phyloP scores from a whole-genome alignment of 2,888 invertebrate species.

The Trachelus iudaicus region DNA sequence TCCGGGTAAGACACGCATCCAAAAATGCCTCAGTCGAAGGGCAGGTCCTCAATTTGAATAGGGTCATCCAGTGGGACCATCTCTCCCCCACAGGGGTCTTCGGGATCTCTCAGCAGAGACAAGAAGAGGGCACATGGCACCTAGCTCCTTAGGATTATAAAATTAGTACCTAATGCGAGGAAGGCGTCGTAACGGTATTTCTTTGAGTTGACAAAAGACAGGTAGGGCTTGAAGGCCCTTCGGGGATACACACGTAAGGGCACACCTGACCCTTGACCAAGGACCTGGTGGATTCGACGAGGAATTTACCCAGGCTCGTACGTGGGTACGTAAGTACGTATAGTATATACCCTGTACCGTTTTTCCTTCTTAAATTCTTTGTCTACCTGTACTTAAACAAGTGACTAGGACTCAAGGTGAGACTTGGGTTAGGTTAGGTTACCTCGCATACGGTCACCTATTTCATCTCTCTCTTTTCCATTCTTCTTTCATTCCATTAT shows the following conservation, averaged over 20 bases:
- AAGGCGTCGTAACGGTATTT: slow-evolving; percentile 48
- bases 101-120: neutral
- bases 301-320: neutral
- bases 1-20: neutral
- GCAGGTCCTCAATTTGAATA: neutral
- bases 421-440: neutral
- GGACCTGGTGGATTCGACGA: neutral
- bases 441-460: neutral
- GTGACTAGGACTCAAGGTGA: neutral
- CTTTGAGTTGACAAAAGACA: slow-evolving; percentile 38
- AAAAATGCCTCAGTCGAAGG: neutral
- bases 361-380: neutral
- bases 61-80: neutral
- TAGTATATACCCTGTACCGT: neutral
- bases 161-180: slow-evolving; percentile 52
- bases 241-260: neutral
- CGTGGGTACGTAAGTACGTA: neutral
- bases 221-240: neutral
- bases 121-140: slow-evolving; percentile 25
- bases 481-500: neutral
- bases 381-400: neutral
- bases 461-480: neutral
- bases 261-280: slow-evolving; percentile 2
- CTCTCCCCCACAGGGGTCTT: neutral
- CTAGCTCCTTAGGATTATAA: slow-evolving; percentile 51